Evolutionary conservation across 2,888 invertebrate genomes (phyloP), one percentile per base, ranked within the genome.

Genomic region (Eubasilissa splendida): DNA sequence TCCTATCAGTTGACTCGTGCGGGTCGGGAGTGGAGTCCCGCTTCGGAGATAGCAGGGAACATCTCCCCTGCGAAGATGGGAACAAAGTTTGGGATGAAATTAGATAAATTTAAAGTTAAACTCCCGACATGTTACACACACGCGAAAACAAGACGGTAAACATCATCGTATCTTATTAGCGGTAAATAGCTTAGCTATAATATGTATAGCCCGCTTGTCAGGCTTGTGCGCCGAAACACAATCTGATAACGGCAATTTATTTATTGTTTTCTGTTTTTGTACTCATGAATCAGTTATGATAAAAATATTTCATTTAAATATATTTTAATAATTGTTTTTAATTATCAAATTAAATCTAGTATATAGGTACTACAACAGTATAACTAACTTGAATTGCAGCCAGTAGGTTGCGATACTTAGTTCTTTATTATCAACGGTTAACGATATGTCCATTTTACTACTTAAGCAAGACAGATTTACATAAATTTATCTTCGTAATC

Each of bases 91-190:
- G 53, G 80, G 76, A 80, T 80, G 79, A 83, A 83, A 83, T 83
- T 83, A 83, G 83, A 83, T 83, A 83, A 83, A 83, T 83, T 83
- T 83, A 80, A 81, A 83, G 83, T 83, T 83, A 79, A 81, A 73
- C 80, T 74, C 77, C 81, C 80, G 76, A 78, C 68, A 78, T 83
- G 83, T 83, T 77, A 77, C 79, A 79, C 81, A 81, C 71, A 76
- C 79, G 76, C 78, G 83, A 81, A 83, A 83, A 81, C 83, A 81
- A 81, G 83, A 83, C 79, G 83, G 80, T 83, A 81, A 83, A 81
- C 83, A 83, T 81, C 79, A 83, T 83, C 79, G 81, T 81, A 81
- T 78, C 82, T 82, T 82, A 81, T 83, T 80, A 81, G 81, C 81
- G 81, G 81, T 77, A 83, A 81, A 83, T 83, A 83, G 81, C 80